Evolutionary conservation across 2,797 vertebrate species (phyloP).

Genomic region (Ptychadena robeensis): DNA sequence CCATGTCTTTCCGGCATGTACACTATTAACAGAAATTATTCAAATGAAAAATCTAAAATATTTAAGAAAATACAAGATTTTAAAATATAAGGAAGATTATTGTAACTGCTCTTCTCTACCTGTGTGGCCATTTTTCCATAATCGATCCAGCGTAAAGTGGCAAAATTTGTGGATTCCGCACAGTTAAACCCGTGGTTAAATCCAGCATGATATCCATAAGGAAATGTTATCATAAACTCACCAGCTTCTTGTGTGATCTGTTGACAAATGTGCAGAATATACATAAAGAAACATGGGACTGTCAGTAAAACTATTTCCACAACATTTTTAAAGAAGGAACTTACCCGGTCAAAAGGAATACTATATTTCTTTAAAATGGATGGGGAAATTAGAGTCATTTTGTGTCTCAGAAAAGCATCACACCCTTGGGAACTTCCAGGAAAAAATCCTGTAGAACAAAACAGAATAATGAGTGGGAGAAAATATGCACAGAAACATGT

Average conservation of each 20-base stretch:
- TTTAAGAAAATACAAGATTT: too few species aligned
- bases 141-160: constrained; percentile 94
- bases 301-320: background rate
- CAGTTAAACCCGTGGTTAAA: constrained; percentile 99
- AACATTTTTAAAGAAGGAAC: constrained; percentile 60
- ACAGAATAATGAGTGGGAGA: background rate
- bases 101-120: constrained; percentile 73
- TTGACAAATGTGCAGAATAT: background rate
- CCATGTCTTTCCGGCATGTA: constrained; percentile 96
- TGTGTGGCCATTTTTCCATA: constrained; percentile 96
- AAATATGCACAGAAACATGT: background rate
- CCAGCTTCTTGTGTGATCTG: constrained; percentile 97
- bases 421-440: constrained; percentile 97
- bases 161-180: constrained; percentile 97
- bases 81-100: background rate
- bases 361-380: constrained; percentile 96
- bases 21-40: constrained; percentile 67
- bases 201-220: constrained; percentile 95
- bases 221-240: constrained; percentile 98
- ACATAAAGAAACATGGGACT: background rate
- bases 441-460: constrained; percentile 85
- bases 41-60: background rate
- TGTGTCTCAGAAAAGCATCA: constrained; percentile 95
- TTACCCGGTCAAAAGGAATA: constrained; percentile 93
- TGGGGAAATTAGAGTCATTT: constrained; percentile 98